A percentile compares a stretch with the other conserved stretches of the same genome.
These are phyloP conservation scores for Camelus dromedarius DNA, from an alignment of 2,113 vertebrate genomes.

Conservation along the genomic window DNA sequence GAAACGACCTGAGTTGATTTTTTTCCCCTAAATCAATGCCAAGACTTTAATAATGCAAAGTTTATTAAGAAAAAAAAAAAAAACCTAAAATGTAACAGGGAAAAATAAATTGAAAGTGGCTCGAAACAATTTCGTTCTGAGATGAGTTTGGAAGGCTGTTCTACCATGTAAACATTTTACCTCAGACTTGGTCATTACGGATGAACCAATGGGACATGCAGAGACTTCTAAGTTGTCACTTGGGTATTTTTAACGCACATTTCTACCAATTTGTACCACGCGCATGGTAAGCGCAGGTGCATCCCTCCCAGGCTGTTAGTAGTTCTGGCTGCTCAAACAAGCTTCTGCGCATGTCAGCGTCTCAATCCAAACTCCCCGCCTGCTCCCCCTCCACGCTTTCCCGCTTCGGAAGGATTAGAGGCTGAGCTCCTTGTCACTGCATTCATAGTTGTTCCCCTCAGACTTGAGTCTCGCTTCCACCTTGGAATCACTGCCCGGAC, in stretches of 20 bases:
- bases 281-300: rapidly evolving
- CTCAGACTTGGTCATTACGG: neutral
- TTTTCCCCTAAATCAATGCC: neutral
- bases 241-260: rapidly evolving
- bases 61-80: neutral
- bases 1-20: too few relatives aligned
- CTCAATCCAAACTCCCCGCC: neutral
- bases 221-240: neutral
- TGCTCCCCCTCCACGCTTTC: too few relatives aligned
- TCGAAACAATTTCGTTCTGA: too few relatives aligned
- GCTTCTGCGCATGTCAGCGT: neutral
- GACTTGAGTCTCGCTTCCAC: too few relatives aligned
- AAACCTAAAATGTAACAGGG: neutral
- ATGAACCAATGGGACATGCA: neutral
- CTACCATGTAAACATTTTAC: neutral
- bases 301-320: neutral
- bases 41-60: neutral
- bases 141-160: neutral
- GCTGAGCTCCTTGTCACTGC: rapidly evolving
- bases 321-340: neutral
- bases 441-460: rapidly evolving
- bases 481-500: rapidly evolving
- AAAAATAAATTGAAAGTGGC: neutral
- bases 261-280: neutral
- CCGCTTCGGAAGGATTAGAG: neutral